phyloP scores from a whole-genome alignment of 2,113 vertebrate species.

The Chloropsis cyanopogon region DNA sequence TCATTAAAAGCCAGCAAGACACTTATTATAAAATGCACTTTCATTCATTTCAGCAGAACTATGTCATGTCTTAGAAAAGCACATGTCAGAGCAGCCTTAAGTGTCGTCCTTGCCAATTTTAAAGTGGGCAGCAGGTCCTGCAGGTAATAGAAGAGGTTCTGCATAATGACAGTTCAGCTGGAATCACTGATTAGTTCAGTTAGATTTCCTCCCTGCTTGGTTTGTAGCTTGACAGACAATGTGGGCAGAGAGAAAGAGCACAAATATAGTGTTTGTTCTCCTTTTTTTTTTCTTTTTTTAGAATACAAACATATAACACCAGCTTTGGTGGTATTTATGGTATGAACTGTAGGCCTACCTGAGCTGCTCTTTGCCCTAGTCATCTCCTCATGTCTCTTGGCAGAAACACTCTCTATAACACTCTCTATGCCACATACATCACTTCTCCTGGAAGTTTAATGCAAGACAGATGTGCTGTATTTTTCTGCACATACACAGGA shows the following conservation, averaged over 20 bases:
- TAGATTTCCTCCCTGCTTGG: background rate
- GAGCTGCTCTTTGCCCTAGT: background rate
- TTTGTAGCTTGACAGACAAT: background rate
- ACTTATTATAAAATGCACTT: background rate
- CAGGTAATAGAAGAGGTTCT: background rate
- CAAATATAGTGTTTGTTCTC: background rate
- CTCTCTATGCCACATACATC: accelerated
- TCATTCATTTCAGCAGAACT: background rate
- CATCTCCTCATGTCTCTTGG: background rate
- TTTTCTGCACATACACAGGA: background rate
- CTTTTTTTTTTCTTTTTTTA: background rate
- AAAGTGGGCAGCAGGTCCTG: background rate
- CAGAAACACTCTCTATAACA: background rate
- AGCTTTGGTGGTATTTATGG: background rate
- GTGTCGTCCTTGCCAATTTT: background rate
- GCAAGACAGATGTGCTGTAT: background rate
- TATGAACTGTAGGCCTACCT: background rate
- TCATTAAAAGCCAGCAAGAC: slow-evolving; percentile 17
- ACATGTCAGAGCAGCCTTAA: background rate
- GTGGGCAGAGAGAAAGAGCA: background rate
- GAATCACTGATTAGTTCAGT: background rate
- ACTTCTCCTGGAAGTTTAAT: background rate
- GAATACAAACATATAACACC: background rate
- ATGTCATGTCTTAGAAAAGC: background rate
- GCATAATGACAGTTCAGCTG: background rate